A percentile compares a stretch with the other conserved stretches of the same genome.
Conservation (phyloP, 2,888 invertebrate genomes). For the Aleiodes alternator region DNA sequence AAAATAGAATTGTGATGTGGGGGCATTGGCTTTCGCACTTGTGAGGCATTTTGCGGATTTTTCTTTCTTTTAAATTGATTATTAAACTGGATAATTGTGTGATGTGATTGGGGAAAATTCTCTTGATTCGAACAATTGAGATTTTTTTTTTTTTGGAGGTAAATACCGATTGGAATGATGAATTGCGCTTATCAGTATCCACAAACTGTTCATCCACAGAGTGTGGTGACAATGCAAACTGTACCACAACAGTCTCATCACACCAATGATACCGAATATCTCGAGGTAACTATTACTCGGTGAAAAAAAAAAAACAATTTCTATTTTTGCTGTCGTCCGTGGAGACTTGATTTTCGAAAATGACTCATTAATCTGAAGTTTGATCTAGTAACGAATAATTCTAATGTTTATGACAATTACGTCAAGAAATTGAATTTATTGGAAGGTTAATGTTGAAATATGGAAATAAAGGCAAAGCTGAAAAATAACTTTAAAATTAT, state of each 20-base stretch:
- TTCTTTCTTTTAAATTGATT: background rate
- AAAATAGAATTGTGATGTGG: background rate
- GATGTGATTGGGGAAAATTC: slow-evolving; percentile 10
- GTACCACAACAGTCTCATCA: slow-evolving; percentile 65
- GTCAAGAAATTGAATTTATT: too few relatives aligned
- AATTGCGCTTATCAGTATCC: slow-evolving; percentile 74
- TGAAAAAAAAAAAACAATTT: background rate
- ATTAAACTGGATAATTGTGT: slow-evolving; percentile 13
- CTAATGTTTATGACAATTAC: too few relatives aligned
- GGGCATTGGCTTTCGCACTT: background rate
- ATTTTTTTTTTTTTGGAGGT: background rate
- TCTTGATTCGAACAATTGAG: background rate
- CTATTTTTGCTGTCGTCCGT: background rate
- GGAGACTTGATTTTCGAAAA: too few relatives aligned
- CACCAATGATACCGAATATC: slow-evolving; percentile 67
- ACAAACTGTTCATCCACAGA: slow-evolving; percentile 70
- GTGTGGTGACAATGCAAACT: slow-evolving; percentile 68
- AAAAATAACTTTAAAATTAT: too few relatives aligned
- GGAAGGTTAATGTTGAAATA: too few relatives aligned
- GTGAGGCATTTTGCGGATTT: background rate
- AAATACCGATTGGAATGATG: slow-evolving; percentile 58
- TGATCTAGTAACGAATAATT: too few relatives aligned
- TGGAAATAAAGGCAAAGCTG: too few relatives aligned
- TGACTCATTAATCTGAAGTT: too few relatives aligned
- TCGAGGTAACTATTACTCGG: slow-evolving; percentile 67